Evolutionary conservation across 2,888 invertebrate genomes (phyloP).

Genomic region (Lamellibrachia columna): DNA sequence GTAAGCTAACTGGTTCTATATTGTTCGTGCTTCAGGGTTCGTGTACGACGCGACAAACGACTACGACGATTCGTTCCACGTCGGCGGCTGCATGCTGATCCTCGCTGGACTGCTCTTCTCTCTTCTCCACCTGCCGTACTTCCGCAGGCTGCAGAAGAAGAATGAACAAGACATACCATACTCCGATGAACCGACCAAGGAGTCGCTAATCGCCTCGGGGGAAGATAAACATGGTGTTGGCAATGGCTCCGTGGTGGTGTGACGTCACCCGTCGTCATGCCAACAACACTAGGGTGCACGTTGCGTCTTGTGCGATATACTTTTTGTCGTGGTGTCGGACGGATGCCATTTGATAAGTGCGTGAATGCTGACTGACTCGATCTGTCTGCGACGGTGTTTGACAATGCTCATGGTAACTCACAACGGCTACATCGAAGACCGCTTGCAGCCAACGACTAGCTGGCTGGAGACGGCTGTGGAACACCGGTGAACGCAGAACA

Average conservation of each 20-base stretch:
- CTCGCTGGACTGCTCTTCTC: conserved; percentile 83
- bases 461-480: too few relatives aligned
- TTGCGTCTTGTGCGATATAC: background rate
- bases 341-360: background rate
- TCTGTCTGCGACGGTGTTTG: background rate
- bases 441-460: background rate
- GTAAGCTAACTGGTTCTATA: background rate
- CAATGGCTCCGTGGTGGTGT: background rate
- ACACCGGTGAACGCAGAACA: background rate
- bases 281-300: background rate
- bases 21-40: conserved; percentile 80
- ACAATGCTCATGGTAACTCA: background rate
- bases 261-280: background rate
- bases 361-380: background rate
- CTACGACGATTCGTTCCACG: conserved; percentile 89
- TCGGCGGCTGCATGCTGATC: conserved; percentile 89
- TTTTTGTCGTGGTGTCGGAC: background rate
- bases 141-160: conserved; percentile 32
- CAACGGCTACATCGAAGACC: background rate
- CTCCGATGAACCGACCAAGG: background rate
- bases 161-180: background rate
- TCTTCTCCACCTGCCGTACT: conserved; percentile 57
- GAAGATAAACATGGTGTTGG: background rate
- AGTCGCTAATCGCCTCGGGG: background rate
- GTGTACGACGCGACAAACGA: conserved; percentile 87